Conservation (phyloP, 2,797 vertebrate genomes). For the Galaxias olidus region DNA sequence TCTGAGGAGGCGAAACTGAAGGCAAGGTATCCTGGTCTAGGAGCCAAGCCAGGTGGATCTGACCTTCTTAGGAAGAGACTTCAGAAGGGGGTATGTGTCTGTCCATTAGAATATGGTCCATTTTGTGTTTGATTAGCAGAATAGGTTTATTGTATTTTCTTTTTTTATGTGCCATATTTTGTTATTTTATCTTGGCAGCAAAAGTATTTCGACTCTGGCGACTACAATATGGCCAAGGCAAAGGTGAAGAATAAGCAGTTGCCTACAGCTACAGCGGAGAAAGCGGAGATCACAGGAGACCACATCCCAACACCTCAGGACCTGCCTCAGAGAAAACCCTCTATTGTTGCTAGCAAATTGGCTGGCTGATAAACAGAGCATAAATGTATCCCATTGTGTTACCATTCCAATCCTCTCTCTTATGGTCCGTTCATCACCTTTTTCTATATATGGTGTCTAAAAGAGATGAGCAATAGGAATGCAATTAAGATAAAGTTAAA, state of each 20-base stretch:
- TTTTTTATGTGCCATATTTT: not conserved
- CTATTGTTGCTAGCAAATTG: slow-evolving; percentile 95
- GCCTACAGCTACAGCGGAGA: slow-evolving; percentile 86
- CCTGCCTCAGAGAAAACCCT: slow-evolving; percentile 95
- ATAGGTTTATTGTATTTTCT: no score
- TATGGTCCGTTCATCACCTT: slow-evolving; percentile 55
- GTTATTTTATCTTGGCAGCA: slow-evolving; percentile 70
- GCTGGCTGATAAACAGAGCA: slow-evolving; percentile 86
- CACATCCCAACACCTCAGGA: slow-evolving; percentile 99
- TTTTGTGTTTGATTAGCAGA: no score
- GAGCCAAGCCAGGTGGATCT: slow-evolving; percentile 91
- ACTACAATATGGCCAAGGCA: slow-evolving; percentile 99
- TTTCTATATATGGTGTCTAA: slow-evolving; percentile 56
- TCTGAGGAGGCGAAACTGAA: slow-evolving; percentile 96
- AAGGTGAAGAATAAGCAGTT: slow-evolving; percentile 98
- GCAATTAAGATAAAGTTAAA: slow-evolving; percentile 27
- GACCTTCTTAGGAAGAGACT: slow-evolving; percentile 95
- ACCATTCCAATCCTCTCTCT: slow-evolving; percentile 58
- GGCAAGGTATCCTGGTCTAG: slow-evolving; percentile 91
- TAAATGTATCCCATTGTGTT: slow-evolving; percentile 67
- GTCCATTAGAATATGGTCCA: no score
- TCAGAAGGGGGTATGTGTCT: slow-evolving; percentile 89
- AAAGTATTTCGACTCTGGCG: slow-evolving; percentile 99
- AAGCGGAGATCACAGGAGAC: slow-evolving; percentile 94
- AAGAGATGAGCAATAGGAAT: slow-evolving; percentile 39